Percentiles rank a stretch among this genome's conserved stretches.
phyloP scores from a whole-genome alignment of 2,888 invertebrate species.

The Marasmarcha lunaedactyla region DNA sequence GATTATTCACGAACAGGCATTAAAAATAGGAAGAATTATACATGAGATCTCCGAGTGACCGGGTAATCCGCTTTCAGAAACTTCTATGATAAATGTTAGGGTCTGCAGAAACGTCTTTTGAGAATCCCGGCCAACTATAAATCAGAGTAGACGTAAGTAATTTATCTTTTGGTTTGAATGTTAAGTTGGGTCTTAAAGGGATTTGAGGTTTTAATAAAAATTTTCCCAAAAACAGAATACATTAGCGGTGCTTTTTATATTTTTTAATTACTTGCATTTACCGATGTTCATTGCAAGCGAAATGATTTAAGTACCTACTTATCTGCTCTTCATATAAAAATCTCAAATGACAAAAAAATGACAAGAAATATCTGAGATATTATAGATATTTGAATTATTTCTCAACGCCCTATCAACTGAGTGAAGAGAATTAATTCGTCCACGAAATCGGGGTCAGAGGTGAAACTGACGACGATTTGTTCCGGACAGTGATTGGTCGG shows the following conservation, averaged over 20 bases:
- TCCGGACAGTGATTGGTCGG: constrained; percentile 10
- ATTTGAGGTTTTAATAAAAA: too few species aligned
- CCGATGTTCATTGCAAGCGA: too few species aligned
- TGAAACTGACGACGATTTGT: constrained; percentile 16
- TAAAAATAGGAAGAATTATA: constrained; percentile 16
- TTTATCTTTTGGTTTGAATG: constrained; percentile 31
- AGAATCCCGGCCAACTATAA: constrained; percentile 30
- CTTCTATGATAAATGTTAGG: constrained; percentile 27
- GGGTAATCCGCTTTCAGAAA: constrained; percentile 26
- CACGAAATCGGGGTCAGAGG: constrained; percentile 19
- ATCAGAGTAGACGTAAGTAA: constrained; percentile 30
- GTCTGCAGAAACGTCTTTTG: constrained; percentile 14
- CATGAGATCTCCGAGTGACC: constrained; percentile 7
- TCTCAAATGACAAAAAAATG: too few species aligned
- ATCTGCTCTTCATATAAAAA: too few species aligned
- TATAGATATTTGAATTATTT: too few species aligned
- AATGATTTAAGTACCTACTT: too few species aligned
- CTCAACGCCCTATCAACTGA: too few species aligned
- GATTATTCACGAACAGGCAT: too few species aligned
- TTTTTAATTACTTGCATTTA: too few species aligned
- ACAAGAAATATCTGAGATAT: too few species aligned
- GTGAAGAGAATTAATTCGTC: constrained; percentile 14
- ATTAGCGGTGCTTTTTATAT: too few species aligned
- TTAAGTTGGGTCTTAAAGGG: constrained; percentile 14
- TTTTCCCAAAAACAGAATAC: too few species aligned